phyloP scores from a whole-genome alignment of 2,113 vertebrate species.

The Numida meleagris region DNA sequence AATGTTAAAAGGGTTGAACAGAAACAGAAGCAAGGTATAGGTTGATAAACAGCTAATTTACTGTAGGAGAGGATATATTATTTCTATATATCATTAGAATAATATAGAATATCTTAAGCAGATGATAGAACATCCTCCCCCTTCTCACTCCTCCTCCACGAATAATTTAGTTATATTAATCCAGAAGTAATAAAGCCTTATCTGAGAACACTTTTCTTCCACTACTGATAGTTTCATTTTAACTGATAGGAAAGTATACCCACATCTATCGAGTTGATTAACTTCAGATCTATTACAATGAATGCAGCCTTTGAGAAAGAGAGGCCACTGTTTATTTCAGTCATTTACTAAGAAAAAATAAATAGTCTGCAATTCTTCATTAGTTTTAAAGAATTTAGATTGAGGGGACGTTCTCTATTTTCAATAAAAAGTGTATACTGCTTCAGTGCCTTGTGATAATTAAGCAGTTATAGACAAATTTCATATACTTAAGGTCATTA shows the following conservation, averaged over 20 bases:
- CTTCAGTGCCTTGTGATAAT: constrained; percentile 13
- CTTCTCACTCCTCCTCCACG: too few species aligned
- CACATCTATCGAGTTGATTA: not conserved
- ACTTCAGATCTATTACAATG: not conserved
- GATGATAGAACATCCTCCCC: not conserved
- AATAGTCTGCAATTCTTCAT: not conserved
- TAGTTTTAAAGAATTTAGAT: not conserved
- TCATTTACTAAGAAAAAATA: not conserved
- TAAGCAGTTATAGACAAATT: not conserved
- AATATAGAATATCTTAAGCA: not conserved
- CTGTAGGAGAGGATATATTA: not conserved
- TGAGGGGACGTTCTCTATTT: not conserved
- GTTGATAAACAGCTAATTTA: not conserved
- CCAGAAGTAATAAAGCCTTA: not conserved
- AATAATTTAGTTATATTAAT: not conserved
- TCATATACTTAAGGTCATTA: not conserved
- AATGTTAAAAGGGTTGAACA: not conserved
- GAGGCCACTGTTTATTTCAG: not conserved
- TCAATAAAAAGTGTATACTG: constrained; percentile 9
- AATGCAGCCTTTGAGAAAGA: not conserved
- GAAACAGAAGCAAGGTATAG: not conserved
- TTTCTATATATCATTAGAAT: not conserved
- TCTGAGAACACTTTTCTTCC: not conserved
- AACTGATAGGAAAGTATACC: not conserved
- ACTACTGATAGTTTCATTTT: not conserved